A percentile compares a stretch with the other conserved stretches of the same genome.
These are phyloP conservation scores for Drosophila meridiana DNA, from an alignment of 2,888 invertebrate species.

Conservation along the genomic window DNA sequence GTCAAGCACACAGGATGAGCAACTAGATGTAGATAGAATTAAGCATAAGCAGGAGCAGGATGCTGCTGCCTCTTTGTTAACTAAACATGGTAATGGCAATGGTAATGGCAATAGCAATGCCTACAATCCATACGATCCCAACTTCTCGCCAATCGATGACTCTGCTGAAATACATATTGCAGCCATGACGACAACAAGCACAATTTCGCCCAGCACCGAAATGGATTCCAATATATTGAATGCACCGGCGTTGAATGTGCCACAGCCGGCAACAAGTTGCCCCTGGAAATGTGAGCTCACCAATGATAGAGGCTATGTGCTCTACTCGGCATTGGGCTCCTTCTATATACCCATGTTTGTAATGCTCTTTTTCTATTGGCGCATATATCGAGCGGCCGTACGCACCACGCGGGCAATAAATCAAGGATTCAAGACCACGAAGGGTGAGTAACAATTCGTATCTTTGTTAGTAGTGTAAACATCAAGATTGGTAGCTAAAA, in stretches of 20 bases:
- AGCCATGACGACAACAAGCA: constrained; percentile 41
- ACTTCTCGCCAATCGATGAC: constrained; percentile 70
- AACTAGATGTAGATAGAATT: constrained; percentile 84
- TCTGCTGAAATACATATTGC: constrained; percentile 62
- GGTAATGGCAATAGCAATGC: constrained; percentile 60
- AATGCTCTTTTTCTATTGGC: constrained; percentile 99
- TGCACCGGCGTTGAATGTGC: constrained; percentile 39
- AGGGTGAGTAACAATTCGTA: constrained; percentile 86
- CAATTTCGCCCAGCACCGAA: constrained; percentile 30
- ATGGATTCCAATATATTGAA: constrained; percentile 48
- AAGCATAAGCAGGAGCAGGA: constrained; percentile 50
- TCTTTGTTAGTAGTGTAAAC: constrained; percentile 18
- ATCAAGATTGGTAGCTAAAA: constrained; percentile 20
- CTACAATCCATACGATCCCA: constrained; percentile 81
- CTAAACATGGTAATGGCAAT: constrained; percentile 12
- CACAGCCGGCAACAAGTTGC: constrained; percentile 86
- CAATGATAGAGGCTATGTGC: constrained; percentile 97
- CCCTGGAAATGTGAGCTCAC: constrained; percentile 96
- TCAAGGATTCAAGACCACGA: constrained; percentile 95
- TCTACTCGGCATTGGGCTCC: constrained; percentile 98
- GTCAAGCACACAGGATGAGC: constrained; percentile 76
- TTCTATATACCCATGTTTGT: constrained; percentile 99
- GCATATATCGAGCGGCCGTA: constrained; percentile 97
- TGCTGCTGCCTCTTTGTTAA: constrained; percentile 20
- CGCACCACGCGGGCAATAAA: constrained; percentile 96